A percentile compares a stretch with the other conserved stretches of the same genome.
Evolutionary conservation across 64 coral and sea anemone genomes (phyloP).

Genomic region (Actinia tenebrosa): DNA sequence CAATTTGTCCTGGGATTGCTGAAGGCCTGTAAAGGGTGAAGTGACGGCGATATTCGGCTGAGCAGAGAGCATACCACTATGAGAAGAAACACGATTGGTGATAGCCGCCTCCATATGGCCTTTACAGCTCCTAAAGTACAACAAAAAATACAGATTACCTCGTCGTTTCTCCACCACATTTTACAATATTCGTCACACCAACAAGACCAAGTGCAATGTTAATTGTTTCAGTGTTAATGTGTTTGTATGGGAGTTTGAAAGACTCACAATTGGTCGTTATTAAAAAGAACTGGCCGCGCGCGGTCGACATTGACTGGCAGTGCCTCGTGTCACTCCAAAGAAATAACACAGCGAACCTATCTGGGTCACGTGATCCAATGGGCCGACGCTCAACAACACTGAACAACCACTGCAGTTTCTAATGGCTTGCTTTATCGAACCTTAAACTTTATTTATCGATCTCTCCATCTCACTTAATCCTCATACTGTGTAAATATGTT

Average conservation of each 20-base stretch:
- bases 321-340: slow-evolving; percentile 41
- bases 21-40: slow-evolving; percentile 51
- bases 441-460: not conserved
- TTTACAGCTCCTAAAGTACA: slow-evolving; percentile 20
- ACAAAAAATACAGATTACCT: slow-evolving; percentile 42
- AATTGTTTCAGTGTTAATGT: slow-evolving; percentile 90
- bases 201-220: slow-evolving; percentile 93
- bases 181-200: slow-evolving; percentile 49
- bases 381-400: not conserved
- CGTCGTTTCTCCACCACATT: slow-evolving; percentile 35
- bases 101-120: slow-evolving; percentile 63
- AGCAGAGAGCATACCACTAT: slow-evolving; percentile 55
- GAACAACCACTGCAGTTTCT: not conserved
- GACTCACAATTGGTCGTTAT: slow-evolving; percentile 99
- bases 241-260: slow-evolving; percentile 96
- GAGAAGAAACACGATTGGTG: slow-evolving; percentile 74
- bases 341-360: slow-evolving; percentile 27
- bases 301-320: slow-evolving; percentile 48
- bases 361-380: not conserved
- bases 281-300: slow-evolving; percentile 99
- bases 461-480: not conserved
- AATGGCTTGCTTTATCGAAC: not conserved
- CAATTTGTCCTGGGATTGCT: slow-evolving; percentile 89
- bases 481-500: not conserved
- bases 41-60: slow-evolving; percentile 63